Evolutionary conservation across 1,140 invertebrate genomes (phyloP), one percentile per base, ranked within the genome.

Genomic region (Hyposmocoma kahamanoa): DNA sequence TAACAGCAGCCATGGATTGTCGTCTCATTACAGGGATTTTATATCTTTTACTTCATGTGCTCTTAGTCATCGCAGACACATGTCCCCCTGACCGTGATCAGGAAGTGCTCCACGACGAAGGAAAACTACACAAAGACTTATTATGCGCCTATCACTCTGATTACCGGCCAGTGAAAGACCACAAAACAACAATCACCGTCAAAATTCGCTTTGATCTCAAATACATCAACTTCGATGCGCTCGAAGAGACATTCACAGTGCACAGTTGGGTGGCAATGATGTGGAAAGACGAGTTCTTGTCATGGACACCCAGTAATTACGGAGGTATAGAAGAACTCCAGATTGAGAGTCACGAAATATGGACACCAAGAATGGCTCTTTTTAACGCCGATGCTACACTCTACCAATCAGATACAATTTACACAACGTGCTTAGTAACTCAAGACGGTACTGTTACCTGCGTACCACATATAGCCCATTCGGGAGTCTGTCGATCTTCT

Each of bases 401-500:
- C 22, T 80, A 73, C 45, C 64, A 68, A 22, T 67, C 70, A 1
- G 74, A 83, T 20, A 53, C 56, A 11, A 59, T 84, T 46, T 82
- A 72, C 32, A 73, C 78, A 3, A 81, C 72, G 1, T 90, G 88
- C 47, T 52, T 81, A 21, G 46, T 89, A 2, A 42, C 42, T 0
- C 63, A 61, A 42, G 67, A 62, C 1, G 88, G 88, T 0, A 57
- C 34, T 0, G 84, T 89, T 0, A 72, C 68, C 0, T 89, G 89
- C 52, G 86, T 88, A 1, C 83, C 86, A 0, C 79, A 87, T 15
- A 42, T 82, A 0, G 71, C 79, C 11, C 81, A 88, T 52, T 77
- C 81, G 6, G 84, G 81, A 3, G 72, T 87, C 10, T 90, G 88
- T 50, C 62, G 79, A 30, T 78, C 87, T 2, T 59, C 84, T 18